These are phyloP conservation scores for Hyles vespertilio DNA, from an alignment of 1,140 invertebrate species.

Conservation along the genomic window DNA sequence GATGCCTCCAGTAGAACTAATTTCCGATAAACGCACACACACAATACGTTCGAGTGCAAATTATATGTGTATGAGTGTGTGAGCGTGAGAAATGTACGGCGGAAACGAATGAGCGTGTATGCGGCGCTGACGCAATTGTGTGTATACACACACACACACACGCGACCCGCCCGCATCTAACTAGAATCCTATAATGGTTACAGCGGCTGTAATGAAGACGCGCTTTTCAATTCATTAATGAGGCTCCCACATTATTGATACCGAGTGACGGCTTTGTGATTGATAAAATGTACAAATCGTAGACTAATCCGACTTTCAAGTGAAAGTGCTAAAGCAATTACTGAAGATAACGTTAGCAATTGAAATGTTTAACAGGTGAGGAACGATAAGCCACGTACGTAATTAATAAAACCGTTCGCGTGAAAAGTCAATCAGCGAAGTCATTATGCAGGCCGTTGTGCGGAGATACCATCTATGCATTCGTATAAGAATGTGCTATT, in stretches of 20 bases:
- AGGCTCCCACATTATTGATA: conserved; percentile 58
- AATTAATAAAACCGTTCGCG: conserved; percentile 32
- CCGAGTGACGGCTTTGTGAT: not conserved
- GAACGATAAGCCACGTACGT: conserved; percentile 11
- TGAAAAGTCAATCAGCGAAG: conserved; percentile 37
- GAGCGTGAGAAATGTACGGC: conserved; percentile 68
- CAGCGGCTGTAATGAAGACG: conserved; percentile 58
- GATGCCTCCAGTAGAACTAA: conserved; percentile 51
- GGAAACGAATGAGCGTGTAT: conserved; percentile 49
- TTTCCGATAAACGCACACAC: conserved; percentile 61
- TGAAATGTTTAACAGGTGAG: too few relatives aligned
- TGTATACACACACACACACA: conserved; percentile 28
- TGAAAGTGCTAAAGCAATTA: too few relatives aligned
- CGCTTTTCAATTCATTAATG: conserved; percentile 66
- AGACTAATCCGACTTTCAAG: too few relatives aligned
- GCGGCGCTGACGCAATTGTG: conserved; percentile 31
- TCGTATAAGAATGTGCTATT: conserved; percentile 48
- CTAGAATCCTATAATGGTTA: conserved; percentile 55
- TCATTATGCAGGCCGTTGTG: conserved; percentile 38
- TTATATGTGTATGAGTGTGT: conserved; percentile 45
- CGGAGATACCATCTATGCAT: conserved; percentile 41
- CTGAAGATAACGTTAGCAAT: too few relatives aligned
- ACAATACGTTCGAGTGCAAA: conserved; percentile 45
- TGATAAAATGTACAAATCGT: too few relatives aligned
- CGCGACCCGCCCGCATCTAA: conserved; percentile 48